Evolutionary conservation across 37 sponge, comb jelly and placozoan genomes (phyloP).

Genomic region (Aplysina aerophoba): DNA sequence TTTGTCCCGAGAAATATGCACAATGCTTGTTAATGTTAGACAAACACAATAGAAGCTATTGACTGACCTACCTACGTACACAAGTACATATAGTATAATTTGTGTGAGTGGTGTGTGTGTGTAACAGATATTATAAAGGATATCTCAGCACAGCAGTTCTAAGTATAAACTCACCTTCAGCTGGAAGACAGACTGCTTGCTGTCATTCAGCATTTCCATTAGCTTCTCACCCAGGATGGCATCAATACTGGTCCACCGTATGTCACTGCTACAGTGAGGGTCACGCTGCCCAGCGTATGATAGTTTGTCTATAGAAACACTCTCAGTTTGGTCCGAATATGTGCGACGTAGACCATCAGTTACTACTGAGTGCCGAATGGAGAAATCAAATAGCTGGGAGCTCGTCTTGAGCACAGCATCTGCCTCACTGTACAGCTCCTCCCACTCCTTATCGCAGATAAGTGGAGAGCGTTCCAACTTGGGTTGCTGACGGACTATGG

Average conservation of each 20-base stretch:
- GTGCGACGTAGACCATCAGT: slow-evolving; percentile 12
- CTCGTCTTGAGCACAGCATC: slow-evolving; percentile 39
- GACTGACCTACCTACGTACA: no score
- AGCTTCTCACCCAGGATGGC: slow-evolving; percentile 48
- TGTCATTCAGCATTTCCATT: slow-evolving; percentile 27
- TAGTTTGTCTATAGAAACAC: neutral
- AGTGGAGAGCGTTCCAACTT: slow-evolving; percentile 27
- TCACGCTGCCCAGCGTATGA: slow-evolving; percentile 42
- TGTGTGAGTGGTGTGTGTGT: no score
- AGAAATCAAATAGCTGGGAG: slow-evolving; percentile 45
- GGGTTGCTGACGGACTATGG: slow-evolving; percentile 36
- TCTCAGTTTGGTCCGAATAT: slow-evolving; percentile 17
- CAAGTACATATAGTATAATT: no score
- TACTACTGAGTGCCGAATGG: slow-evolving; percentile 48
- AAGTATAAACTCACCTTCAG: neutral
- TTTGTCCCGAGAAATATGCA: no score
- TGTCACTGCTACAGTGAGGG: neutral
- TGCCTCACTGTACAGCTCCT: slow-evolving; percentile 36
- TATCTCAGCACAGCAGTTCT: no score
- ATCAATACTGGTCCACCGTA: slow-evolving; percentile 54
- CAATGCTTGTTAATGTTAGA: no score
- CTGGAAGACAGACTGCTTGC: neutral
- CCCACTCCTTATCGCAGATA: slow-evolving; percentile 31
- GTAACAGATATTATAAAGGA: no score
- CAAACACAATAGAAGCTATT: no score